Evolutionary conservation across 2,113 vertebrate species (phyloP).

Genomic region (Melanerpes formicivorus): DNA sequence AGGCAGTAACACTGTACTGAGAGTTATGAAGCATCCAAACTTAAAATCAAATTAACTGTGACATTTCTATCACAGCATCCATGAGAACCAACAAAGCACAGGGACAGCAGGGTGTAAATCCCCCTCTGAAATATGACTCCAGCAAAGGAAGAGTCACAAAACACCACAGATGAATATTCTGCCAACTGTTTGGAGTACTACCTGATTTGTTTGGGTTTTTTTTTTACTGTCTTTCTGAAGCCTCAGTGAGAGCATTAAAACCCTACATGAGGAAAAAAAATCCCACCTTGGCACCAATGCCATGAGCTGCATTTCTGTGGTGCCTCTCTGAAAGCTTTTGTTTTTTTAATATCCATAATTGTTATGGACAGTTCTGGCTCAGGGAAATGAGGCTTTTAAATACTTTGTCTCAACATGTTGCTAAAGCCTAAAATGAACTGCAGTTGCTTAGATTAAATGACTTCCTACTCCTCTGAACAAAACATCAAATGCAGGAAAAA

Average conservation of each 20-base stretch:
- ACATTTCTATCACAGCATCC: background rate
- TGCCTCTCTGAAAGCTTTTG: conserved; percentile 1
- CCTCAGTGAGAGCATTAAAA: background rate
- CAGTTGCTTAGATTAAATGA: conserved; percentile 10
- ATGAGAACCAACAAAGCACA: background rate
- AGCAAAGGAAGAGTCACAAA: background rate
- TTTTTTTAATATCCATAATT: background rate
- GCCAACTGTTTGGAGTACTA: background rate
- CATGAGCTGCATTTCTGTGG: background rate
- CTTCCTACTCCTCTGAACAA: background rate
- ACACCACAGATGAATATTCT: background rate
- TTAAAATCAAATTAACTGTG: background rate
- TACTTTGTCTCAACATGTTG: background rate
- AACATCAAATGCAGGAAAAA: background rate
- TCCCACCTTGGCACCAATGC: background rate
- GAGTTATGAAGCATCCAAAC: background rate
- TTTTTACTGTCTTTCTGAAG: background rate
- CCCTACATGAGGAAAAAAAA: background rate
- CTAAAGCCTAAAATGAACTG: conserved; percentile 19
- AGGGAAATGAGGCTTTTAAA: conserved; percentile 26
- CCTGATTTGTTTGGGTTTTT: background rate
- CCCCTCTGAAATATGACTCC: background rate
- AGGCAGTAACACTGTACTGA: background rate
- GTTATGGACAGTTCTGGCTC: background rate
- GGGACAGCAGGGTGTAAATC: background rate